These are phyloP conservation scores for Corynorhinus townsendii DNA, from an alignment of 2,113 vertebrate species.

Conservation along the genomic window DNA sequence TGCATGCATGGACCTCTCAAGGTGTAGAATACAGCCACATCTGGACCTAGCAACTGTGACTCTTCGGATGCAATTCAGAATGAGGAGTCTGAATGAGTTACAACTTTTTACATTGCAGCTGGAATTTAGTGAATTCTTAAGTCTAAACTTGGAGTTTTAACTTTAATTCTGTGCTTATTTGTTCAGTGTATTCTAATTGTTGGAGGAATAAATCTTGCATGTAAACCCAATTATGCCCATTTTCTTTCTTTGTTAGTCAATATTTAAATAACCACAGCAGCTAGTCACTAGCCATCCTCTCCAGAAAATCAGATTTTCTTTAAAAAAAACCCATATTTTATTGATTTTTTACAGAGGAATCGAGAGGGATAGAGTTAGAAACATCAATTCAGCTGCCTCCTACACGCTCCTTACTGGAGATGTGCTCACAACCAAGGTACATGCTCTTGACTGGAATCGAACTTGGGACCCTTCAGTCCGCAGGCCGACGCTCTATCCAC, in stretches of 20 bases:
- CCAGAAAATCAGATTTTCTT: neutral
- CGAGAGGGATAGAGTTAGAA: too few species aligned
- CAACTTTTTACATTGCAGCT: neutral
- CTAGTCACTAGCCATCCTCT: neutral
- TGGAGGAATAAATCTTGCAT: neutral
- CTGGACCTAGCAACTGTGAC: neutral
- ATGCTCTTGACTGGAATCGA: too few species aligned
- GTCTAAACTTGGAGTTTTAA: neutral
- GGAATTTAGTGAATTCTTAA: neutral
- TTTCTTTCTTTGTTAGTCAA: neutral
- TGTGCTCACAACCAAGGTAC: too few species aligned
- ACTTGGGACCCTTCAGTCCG: too few species aligned
- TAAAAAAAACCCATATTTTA: too few species aligned
- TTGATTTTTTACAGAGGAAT: too few species aligned
- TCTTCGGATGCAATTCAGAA: neutral
- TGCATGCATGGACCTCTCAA: neutral
- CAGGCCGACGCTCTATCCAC: too few species aligned
- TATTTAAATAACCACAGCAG: neutral
- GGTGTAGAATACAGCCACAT: neutral
- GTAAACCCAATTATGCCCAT: neutral
- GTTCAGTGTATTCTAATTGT: neutral
- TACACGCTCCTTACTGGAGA: too few species aligned
- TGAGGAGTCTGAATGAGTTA: neutral
- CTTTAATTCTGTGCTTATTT: neutral
- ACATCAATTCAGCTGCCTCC: too few species aligned